These are phyloP conservation scores for Bombus waltoni DNA, from an alignment of 1,140 invertebrate genomes.

Conservation along the genomic window DNA sequence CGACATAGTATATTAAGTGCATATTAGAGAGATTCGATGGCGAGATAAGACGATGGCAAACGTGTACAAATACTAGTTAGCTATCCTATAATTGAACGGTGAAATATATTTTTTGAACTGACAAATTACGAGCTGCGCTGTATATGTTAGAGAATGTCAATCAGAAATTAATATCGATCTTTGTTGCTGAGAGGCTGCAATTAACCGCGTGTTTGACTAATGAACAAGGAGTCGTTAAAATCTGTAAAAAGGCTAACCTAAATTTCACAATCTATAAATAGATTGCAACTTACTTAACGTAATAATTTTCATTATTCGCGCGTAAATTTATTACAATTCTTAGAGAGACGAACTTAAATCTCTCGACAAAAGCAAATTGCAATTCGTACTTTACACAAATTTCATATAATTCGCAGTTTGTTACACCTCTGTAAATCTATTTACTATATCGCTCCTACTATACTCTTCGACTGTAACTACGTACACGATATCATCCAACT, in stretches of 20 bases:
- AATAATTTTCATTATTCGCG: no score
- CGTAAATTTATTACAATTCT: no score
- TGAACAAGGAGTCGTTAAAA: neutral
- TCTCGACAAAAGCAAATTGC: neutral
- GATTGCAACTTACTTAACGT: no score
- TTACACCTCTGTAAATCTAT: no score
- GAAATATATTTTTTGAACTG: neutral
- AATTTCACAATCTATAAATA: no score
- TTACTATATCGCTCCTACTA: no score
- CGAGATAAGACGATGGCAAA: neutral
- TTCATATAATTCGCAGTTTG: no score
- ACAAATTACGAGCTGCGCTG: no score
- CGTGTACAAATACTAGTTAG: neutral
- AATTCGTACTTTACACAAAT: neutral
- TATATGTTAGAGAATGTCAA: neutral
- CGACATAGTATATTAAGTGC: neutral
- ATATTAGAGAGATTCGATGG: neutral
- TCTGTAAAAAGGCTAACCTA: neutral
- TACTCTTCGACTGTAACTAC: no score
- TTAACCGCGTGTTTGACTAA: neutral
- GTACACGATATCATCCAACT: no score
- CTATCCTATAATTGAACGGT: neutral
- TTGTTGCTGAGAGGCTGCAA: neutral
- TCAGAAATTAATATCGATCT: no score
- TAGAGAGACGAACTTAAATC: no score